A percentile compares a stretch with the other conserved stretches of the same genome.
Evolutionary conservation across 2,888 invertebrate genomes (phyloP).

Genomic region (Zygothrica quintamaculata): DNA sequence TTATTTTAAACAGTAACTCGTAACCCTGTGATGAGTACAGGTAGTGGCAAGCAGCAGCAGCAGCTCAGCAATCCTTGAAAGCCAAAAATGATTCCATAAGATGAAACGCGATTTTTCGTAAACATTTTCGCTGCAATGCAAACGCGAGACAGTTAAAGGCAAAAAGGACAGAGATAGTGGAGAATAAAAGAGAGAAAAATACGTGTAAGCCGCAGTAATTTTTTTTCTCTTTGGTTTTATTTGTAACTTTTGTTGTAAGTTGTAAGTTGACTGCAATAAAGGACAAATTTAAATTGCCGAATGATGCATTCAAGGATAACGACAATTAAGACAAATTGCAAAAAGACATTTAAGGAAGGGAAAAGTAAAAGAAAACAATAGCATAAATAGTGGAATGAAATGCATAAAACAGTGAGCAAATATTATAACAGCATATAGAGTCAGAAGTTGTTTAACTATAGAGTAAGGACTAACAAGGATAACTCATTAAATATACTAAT

Average conservation of each 20-base stretch:
- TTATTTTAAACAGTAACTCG: slow-evolving; percentile 74
- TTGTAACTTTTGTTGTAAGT: slow-evolving; percentile 40
- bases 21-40: slow-evolving; percentile 46
- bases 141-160: neutral
- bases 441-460: too few species aligned
- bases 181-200: neutral
- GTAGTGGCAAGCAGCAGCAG: slow-evolving; percentile 26
- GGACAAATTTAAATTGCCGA: slow-evolving; percentile 18
- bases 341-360: neutral
- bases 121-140: slow-evolving; percentile 36
- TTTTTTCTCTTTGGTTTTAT: slow-evolving; percentile 36
- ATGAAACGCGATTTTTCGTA: slow-evolving; percentile 69
- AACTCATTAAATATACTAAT: too few species aligned
- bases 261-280: slow-evolving; percentile 47
- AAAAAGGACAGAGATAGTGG: neutral
- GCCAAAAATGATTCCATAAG: slow-evolving; percentile 72
- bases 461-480: too few species aligned
- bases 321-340: slow-evolving; percentile 56
- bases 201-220: slow-evolving; percentile 38
- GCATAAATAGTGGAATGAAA: too few species aligned
- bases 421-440: too few species aligned
- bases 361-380: neutral
- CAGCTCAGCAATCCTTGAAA: slow-evolving; percentile 68
- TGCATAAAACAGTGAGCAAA: too few species aligned
- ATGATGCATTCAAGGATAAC: slow-evolving; percentile 28